Evolutionary conservation across 2,113 vertebrate genomes (phyloP), one percentile per base, ranked within the genome.

Genomic region (Crotalus viridis): DNA sequence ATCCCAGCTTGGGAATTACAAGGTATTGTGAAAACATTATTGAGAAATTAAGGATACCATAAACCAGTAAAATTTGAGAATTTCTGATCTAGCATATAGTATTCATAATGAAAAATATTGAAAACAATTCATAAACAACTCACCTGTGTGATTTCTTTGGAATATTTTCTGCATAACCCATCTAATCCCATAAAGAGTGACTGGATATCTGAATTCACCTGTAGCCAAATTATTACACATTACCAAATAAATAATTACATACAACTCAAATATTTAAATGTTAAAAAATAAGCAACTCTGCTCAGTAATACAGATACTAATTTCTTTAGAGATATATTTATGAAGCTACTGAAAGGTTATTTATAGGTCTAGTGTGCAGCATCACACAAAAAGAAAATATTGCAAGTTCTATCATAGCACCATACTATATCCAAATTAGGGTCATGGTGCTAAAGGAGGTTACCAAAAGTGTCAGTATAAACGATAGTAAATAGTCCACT

Each of bases 111-210:
- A 46, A 87, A 88, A 90, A 88, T 33, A 69, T 3, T 59, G 26
- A 89, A 43, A 56, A 26, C 28, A 46, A 8, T 87, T 91, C 17
- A 43, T 13, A 22, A 81, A 74, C 10, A 86, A 94, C 95, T 97
- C 95, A 99, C 99, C 98, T 99, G 98, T 96, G 95, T 96, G 91
- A 98, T 97, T 95, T 99, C 98, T 88, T 96, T 97, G 1, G 98
- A 96, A 92, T 98, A 98, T 94, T 97, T 98, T 92, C 95, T 97
- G 94, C 97, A 98, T 92, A 98, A 96, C 0, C 46, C 13, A 22
- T 97, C 98, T 94, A 98, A 90, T 96, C 98, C 97, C 94, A 98
- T 96, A 96, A 99, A 99, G 89, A 99, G 95, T 0, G 98, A 97
- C 88, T 98, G 99, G 95, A 99, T 98, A 88, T 98, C 98, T 12